phyloP scores from a whole-genome alignment of 2,113 vertebrate species.

The Nymphicus hollandicus region DNA sequence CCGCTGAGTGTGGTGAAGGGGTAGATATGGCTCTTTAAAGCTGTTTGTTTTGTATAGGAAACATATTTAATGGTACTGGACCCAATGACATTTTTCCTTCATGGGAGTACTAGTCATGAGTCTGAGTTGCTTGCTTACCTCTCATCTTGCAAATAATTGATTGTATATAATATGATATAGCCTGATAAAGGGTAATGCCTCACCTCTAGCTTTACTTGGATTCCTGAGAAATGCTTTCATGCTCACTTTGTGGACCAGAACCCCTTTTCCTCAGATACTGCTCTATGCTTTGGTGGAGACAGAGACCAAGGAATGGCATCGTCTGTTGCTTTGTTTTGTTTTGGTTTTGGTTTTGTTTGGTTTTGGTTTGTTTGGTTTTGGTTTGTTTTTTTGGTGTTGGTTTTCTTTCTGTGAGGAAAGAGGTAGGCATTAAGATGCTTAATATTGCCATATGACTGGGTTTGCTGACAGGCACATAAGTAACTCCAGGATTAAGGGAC shows the following conservation, averaged over 20 bases:
- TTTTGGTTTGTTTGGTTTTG: too few relatives aligned
- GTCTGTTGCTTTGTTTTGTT: background rate
- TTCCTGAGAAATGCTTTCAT: background rate
- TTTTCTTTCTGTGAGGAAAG: background rate
- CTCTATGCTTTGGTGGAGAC: background rate
- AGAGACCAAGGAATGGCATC: background rate
- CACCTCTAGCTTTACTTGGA: background rate
- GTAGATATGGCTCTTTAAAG: background rate
- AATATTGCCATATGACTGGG: background rate
- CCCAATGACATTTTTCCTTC: background rate
- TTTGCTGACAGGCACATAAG: background rate
- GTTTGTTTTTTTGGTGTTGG: background rate
- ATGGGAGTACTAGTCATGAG: background rate
- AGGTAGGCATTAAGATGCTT: background rate
- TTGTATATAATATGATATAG: background rate
- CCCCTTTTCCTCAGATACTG: background rate
- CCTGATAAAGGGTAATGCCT: background rate
- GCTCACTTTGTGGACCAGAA: background rate
- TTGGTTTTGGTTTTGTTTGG: too few relatives aligned
- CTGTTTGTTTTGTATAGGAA: background rate
- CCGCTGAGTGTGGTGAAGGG: background rate
- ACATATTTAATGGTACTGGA: background rate
- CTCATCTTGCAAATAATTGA: background rate
- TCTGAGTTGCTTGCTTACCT: background rate
- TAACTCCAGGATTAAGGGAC: background rate